Evolutionary conservation across 2,797 vertebrate genomes (phyloP), one percentile per base, ranked within the genome.

Genomic region (Kryptopterus vitreolus): DNA sequence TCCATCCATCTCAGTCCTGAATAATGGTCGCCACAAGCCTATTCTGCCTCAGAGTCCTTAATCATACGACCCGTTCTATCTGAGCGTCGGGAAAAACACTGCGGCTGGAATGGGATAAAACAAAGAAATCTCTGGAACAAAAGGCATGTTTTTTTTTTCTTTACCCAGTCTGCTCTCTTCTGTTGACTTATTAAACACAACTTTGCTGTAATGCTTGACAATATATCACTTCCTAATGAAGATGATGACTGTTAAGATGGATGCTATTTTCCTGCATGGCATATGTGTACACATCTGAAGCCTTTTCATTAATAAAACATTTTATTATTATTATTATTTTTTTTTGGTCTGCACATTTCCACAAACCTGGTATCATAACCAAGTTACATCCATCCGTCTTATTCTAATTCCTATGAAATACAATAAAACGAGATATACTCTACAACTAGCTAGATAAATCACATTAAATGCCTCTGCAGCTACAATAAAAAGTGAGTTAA

Each of bases 31-130:
- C 81, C 88, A 87, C 91, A 90, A 91, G 88, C 76, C 88, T 89
- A 88, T 85, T 89, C 85, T 85, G 81, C 83, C 73, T 82, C 87
- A 82, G 88, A 89, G 89, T 92, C 91, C 86, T 94, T 92, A 92
- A 93, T 93, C 92, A 93, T 91, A 88, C 86, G 88, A 86, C 89
- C 91, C 87, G 90, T 85, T 89, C 91, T 92, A 89, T 88, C 89
- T 85, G 86, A 88, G 81, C 85, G 88, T 80, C 90, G 83, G 83
- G 81, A 88, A 88, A 88, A 77, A 48, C 87, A 55, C 65, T 81
- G 81, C 82, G 81, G 65, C 77, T 76, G 46, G 65, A 48, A 69
- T 57, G 66, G 55, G 58, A 88, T 88, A 90, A 90, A 88, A 89
- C 84, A 86, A 86, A 77, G 63, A 87, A 91, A 71, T 79, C 55